These are phyloP conservation scores for Amazona vittata DNA, from an alignment of 2,113 vertebrate genomes.

Conservation along the genomic window DNA sequence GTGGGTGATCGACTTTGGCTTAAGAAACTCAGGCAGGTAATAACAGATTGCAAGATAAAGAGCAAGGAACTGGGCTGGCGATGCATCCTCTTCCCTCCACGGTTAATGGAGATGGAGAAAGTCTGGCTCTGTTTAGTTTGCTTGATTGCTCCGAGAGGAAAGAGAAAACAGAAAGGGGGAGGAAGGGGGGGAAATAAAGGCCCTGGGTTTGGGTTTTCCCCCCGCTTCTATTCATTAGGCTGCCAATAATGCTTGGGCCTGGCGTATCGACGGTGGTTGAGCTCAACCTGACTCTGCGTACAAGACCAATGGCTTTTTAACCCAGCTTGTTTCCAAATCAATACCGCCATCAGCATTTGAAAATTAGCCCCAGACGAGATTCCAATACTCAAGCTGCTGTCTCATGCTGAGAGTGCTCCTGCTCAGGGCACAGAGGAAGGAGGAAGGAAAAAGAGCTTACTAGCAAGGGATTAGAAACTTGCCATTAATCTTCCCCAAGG, in stretches of 20 bases:
- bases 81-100: background rate
- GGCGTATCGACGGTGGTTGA: conserved; percentile 76
- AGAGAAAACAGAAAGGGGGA: conserved; percentile 12
- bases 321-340: conserved; percentile 80
- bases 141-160: conserved; percentile 56
- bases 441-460: background rate
- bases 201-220: background rate
- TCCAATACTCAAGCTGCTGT: conserved; percentile 70
- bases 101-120: conserved; percentile 39
- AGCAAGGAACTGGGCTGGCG: background rate
- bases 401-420: conserved; percentile 66
- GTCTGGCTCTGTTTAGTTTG: conserved; percentile 42
- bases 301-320: conserved; percentile 77
- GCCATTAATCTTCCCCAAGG: conserved; percentile 1
- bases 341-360: conserved; percentile 80
- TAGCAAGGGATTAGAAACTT: conserved; percentile 58
- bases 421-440: conserved; percentile 26
- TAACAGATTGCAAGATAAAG: conserved; percentile 73
- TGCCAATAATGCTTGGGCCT: conserved; percentile 72
- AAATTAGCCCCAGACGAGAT: conserved; percentile 81
- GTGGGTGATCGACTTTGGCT: conserved; percentile 44
- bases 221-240: conserved; percentile 73
- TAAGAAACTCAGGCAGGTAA: conserved; percentile 58
- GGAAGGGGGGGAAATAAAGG: background rate
- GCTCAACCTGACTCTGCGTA: conserved; percentile 71